Base-by-base conservation (phyloP, 2,113 vertebrate genomes). In the Conger conger region DNA sequence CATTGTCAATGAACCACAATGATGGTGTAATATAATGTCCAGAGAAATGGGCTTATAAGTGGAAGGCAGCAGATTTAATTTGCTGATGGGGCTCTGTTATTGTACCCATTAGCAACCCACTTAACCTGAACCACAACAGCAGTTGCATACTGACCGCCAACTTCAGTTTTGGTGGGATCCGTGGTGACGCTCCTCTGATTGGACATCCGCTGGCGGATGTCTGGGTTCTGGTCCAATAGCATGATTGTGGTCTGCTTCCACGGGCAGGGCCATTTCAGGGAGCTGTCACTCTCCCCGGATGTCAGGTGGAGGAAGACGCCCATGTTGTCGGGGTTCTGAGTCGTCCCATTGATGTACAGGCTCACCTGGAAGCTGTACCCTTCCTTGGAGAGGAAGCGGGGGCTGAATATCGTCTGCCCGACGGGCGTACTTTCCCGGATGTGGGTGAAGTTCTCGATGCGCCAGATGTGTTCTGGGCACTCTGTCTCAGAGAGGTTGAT, bases 401-500 rank as follows among this genome's bases (percentile, higher is more conserved):
- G 97, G 35, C 98, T 99, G 85, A 91, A 94, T 77, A 97, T 87
- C 30, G 0, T 0, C 16, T 0, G 0, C 42, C 91, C 89, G n/a
- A 42, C 23, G 53, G 88, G 87, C 0, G 88, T 93, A 38, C 88
- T 91, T 27, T 94, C 76, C 87, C 97, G 92, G 37, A 97, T 89
- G 0, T 92, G 6, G 0, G 88, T 93, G 88, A 99, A 97, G 92
- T 98, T 95, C 82, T 88, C 93, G 87, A 99, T 95, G 0, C 94
- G 95, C 97, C 98, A 99, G 38, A 93, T 3, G 0, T 97, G 96
- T 79, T 98, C 96, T 20, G 98, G 97, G 90, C 98, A 99, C 50
- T 88, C 91, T 3, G 96, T 97, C 91, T 99, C 98, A 0, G 97
- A 98, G 17, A 99, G 93, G 90, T 97, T 99, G 89, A 99, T 96